phyloP scores from a whole-genome alignment of 2,113 vertebrate species.

The Silurus asotus region DNA sequence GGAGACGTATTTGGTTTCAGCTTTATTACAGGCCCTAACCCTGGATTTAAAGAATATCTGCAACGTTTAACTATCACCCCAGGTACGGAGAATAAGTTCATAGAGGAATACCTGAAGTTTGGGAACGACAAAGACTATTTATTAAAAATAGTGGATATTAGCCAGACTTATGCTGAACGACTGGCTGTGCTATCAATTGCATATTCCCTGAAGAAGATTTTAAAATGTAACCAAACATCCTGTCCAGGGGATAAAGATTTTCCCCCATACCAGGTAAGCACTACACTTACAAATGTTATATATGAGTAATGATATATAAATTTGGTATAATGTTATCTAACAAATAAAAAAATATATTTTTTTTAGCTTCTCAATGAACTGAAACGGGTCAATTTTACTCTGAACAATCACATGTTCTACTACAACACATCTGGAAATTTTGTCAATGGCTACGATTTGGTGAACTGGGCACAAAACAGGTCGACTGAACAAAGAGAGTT shows the following conservation, averaged over 20 bases:
- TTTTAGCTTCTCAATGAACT: conserved; percentile 68
- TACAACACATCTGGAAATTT: conserved; percentile 67
- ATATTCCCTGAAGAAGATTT: conserved; percentile 60
- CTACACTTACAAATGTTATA: not conserved
- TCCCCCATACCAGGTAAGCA: conserved; percentile 65
- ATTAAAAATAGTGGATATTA: conserved; percentile 43
- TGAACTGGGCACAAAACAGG: conserved; percentile 53
- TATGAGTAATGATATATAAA: not conserved
- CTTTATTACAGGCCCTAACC: conserved; percentile 55
- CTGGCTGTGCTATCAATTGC: conserved; percentile 61
- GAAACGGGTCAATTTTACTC: conserved; percentile 56
- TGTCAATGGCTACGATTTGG: conserved; percentile 64
- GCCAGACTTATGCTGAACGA: conserved; percentile 47
- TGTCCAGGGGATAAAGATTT: conserved; percentile 63
- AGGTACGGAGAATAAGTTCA: conserved; percentile 62
- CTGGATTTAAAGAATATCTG: conserved; percentile 64
- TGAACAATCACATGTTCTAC: conserved; percentile 42
- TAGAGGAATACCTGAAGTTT: conserved; percentile 68
- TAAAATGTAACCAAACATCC: conserved; percentile 61
- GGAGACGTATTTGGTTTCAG: conserved; percentile 69
- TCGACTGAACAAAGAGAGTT: conserved; percentile 30
- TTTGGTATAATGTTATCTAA: not conserved
- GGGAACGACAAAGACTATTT: conserved; percentile 57
- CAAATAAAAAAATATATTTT: not conserved
- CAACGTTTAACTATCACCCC: conserved; percentile 54